Base-by-base conservation (phyloP, 1,140 invertebrate genomes). In the Drosophila serrata region DNA sequence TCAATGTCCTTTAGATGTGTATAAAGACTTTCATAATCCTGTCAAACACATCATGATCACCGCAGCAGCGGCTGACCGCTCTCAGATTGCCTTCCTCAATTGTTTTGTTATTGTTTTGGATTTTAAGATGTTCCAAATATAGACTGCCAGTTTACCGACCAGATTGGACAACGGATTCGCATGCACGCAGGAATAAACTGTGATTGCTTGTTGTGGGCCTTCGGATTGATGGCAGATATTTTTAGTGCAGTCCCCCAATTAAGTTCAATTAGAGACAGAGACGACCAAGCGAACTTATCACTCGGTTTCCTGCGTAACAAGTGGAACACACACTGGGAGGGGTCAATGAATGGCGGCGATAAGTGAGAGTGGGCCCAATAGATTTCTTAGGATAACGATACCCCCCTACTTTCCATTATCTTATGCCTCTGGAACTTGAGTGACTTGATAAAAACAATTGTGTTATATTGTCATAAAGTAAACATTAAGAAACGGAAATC, bases 201-300 rank as follows among this genome's bases (percentile, higher is more conserved):
- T 55, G 51, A 15, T 45, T 70, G 57, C 77, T 73, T 45, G 45
- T 72, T 72, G 46, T 51, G 35, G 43, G 43, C 58, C 40, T 63
- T 43, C 37, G 62, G 35, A 79, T 79, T 82, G 70, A 79, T 73
- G 75, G 65, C 81, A 79, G 84, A 88, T 87, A 88, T 88, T 86
- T 79, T 86, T 88, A 86, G 86, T 82, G 74, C 82, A 69, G 56
- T 56, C 69, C 65, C 82, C 65, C 82, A 86, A 86, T 86, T 86
- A 81, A 79, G 84, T 67, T 88, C 84, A 86, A 86, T 86, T 86
- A 79, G 75, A 69, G 79, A 68, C 7, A 37, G 51, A 37, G 49
- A 22, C 49, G 17, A 13, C 53, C 51, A 78, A 79, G 53, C 46
- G 75, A 55, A 79, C 74, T 76, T 77, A 61, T 62, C 67, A 46